Conservation (phyloP, 1,140 invertebrate species). For the Yoshiicerus persimilis region DNA sequence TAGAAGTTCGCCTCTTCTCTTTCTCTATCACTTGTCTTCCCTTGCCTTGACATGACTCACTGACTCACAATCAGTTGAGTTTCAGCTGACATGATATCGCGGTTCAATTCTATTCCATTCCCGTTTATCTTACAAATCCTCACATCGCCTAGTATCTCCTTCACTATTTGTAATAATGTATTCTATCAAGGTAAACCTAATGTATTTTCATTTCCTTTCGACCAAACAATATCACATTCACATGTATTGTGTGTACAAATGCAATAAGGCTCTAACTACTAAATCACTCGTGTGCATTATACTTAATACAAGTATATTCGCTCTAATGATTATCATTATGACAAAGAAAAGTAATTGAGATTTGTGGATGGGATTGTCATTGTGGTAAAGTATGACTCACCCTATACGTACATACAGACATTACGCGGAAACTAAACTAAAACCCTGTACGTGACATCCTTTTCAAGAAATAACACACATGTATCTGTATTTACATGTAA, state of each 20-base stretch:
- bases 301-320: neutral
- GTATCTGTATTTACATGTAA: neutral
- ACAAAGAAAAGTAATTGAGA: neutral
- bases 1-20: neutral
- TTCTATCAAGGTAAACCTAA: neutral
- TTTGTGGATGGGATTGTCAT: neutral
- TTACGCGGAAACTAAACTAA: neutral
- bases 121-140: constrained; percentile 14
- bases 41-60: neutral
- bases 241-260: neutral
- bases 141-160: neutral
- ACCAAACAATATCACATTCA: neutral
- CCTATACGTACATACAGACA: neutral
- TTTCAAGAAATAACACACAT: neutral
- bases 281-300: too few relatives aligned
- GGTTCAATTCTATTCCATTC: neutral
- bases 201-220: neutral
- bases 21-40: neutral
- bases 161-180: neutral
- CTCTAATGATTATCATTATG: neutral
- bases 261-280: neutral
- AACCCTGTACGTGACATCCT: neutral
- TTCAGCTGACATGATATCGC: neutral
- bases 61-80: neutral
- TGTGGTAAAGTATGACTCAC: neutral